Percentiles rank a stretch among this genome's conserved stretches.
Conservation (phyloP, 2,888 invertebrate genomes). For the Boloria euphrosyne region DNA sequence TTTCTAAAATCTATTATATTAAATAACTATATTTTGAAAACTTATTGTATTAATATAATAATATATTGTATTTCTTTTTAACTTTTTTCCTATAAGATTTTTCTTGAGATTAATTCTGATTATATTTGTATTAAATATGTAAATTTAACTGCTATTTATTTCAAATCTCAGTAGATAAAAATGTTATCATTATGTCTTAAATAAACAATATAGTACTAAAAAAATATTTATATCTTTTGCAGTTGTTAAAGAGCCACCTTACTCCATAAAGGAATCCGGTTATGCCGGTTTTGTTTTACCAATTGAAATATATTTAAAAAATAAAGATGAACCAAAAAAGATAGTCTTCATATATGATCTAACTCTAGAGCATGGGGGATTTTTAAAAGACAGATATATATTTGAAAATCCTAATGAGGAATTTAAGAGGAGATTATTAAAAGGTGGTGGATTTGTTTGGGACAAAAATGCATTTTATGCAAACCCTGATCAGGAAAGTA, state of each 20-base stretch:
- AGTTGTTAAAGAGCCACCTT: constrained; percentile 96
- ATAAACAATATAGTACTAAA: background rate
- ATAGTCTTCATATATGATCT: constrained; percentile 93
- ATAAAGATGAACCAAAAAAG: constrained; percentile 94
- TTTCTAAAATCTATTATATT: no score
- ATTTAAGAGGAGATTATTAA: constrained; percentile 92
- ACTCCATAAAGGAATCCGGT: constrained; percentile 94
- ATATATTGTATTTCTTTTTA: no score
- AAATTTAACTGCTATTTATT: no score
- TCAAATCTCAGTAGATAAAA: no score
- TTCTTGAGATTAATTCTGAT: no score
- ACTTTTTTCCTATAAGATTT: no score
- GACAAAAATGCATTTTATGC: constrained; percentile 72
- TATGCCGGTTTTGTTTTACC: constrained; percentile 96
- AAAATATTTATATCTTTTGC: constrained; percentile 57
- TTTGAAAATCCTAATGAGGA: constrained; percentile 94
- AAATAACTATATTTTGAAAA: no score
- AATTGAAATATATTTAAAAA: constrained; percentile 94
- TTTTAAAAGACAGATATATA: constrained; percentile 90
- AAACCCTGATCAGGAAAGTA: constrained; percentile 79
- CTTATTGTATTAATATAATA: no score
- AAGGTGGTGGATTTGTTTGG: constrained; percentile 89
- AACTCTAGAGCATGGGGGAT: constrained; percentile 88
- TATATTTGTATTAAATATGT: no score
- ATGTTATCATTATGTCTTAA: background rate